Percentiles rank a stretch among this genome's conserved stretches.
phyloP scores from a whole-genome alignment of 1,140 invertebrate species.

The Neodiprion lecontei region DNA sequence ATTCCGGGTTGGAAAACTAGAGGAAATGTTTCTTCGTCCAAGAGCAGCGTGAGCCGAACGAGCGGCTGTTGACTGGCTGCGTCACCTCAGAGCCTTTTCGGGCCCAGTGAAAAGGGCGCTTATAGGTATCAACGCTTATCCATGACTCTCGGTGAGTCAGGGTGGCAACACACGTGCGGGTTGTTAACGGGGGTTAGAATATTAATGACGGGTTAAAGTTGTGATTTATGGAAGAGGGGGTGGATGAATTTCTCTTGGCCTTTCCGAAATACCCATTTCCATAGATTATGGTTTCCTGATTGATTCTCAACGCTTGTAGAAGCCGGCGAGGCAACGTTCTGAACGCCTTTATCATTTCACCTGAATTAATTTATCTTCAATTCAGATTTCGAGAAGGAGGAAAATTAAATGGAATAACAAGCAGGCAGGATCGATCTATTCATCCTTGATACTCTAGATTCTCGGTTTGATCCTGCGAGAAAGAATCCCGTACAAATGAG shows the following conservation, averaged over 20 bases:
- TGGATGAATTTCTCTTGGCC: not conserved
- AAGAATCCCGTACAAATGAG: not conserved
- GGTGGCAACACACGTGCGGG: not conserved
- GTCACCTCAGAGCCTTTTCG: not conserved
- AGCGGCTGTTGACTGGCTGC: not conserved
- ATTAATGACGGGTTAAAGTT: slow-evolving; percentile 1
- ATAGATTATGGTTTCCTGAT: too few relatives aligned
- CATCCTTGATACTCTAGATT: not conserved
- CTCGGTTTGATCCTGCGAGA: not conserved
- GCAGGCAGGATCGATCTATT: not conserved
- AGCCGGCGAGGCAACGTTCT: too few relatives aligned
- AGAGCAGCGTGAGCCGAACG: slow-evolving; percentile 13
- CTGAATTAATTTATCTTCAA: too few relatives aligned
- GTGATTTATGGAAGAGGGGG: not conserved
- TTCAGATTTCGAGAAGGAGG: too few relatives aligned
- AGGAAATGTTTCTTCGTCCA: slow-evolving; percentile 10
- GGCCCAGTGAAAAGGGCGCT: not conserved
- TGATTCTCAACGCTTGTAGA: too few relatives aligned
- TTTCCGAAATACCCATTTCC: not conserved
- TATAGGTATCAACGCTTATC: not conserved
- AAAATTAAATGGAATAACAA: too few relatives aligned
- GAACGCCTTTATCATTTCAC: too few relatives aligned
- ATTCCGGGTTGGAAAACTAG: not conserved
- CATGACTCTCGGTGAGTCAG: not conserved
- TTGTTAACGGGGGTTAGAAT: not conserved